A percentile compares a stretch with the other conserved stretches of the same genome.
Evolutionary conservation across 2,797 vertebrate species (phyloP).

Genomic region (Pampus argenteus): DNA sequence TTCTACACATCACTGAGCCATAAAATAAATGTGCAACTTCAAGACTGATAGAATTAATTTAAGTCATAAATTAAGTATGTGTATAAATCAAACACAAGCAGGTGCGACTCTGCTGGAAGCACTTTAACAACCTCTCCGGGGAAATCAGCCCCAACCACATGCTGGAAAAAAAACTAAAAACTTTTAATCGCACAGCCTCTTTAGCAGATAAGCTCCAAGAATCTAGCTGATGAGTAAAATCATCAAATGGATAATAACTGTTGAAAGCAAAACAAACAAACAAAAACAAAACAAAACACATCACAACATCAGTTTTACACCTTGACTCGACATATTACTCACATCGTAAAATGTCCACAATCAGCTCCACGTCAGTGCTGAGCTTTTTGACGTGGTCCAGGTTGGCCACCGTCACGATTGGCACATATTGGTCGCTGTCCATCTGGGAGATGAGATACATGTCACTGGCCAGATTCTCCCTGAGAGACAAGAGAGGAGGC

Average conservation of each 20-base stretch:
- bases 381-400: slow-evolving; percentile 99
- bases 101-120: slow-evolving; percentile 33
- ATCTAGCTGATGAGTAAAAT: background rate
- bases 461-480: slow-evolving; percentile 99
- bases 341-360: slow-evolving; percentile 97
- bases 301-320: too few species aligned
- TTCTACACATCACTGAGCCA: background rate
- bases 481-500: slow-evolving; percentile 65
- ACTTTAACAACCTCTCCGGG: slow-evolving; percentile 48
- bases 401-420: slow-evolving; percentile 98
- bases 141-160: slow-evolving; percentile 43
- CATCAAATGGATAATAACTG: background rate
- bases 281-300: too few species aligned
- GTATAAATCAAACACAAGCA: slow-evolving; percentile 50
- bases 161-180: slow-evolving; percentile 28
- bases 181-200: background rate
- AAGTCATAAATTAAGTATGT: slow-evolving; percentile 23
- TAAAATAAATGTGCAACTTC: slow-evolving; percentile 24
- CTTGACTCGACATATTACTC: slow-evolving; percentile 72
- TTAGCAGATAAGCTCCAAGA: background rate
- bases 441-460: slow-evolving; percentile 99
- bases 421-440: slow-evolving; percentile 99
- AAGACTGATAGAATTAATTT: slow-evolving; percentile 15
- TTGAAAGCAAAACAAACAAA: background rate
- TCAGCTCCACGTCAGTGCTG: slow-evolving; percentile 96